These are phyloP conservation scores for Brachionus angularis DNA, from an alignment of 1,140 invertebrate species.

Conservation along the genomic window DNA sequence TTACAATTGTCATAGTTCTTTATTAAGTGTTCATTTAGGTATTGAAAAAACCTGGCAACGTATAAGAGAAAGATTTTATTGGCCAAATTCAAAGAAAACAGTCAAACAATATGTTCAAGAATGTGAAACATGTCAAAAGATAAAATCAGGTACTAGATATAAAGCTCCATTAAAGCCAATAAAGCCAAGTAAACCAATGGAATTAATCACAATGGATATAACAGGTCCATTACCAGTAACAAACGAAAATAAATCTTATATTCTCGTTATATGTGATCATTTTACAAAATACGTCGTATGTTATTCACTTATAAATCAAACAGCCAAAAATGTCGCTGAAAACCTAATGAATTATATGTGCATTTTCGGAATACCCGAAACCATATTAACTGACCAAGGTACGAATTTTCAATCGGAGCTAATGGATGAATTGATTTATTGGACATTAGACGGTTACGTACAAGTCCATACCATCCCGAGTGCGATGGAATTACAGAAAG, in stretches of 20 bases:
- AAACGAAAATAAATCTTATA: conserved; percentile 48
- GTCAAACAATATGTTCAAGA: neutral
- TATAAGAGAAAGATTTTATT: no score
- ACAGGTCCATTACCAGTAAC: conserved; percentile 45
- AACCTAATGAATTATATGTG: no score
- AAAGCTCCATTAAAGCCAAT: neutral
- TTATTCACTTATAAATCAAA: conserved; percentile 53
- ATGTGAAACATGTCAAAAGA: conserved; percentile 18
- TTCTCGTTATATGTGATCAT: conserved; percentile 51
- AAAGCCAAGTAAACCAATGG: neutral
- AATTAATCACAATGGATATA: conserved; percentile 45
- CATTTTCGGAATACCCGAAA: no score
- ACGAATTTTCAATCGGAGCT: no score
- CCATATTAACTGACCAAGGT: no score
- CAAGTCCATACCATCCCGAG: no score
- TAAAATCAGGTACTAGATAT: neutral
- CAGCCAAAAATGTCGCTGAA: no score
- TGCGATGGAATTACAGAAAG: no score
- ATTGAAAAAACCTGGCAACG: neutral
- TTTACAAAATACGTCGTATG: conserved; percentile 57
- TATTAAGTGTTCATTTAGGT: neutral
- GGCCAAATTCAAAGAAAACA: neutral
- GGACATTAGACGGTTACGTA: no score
- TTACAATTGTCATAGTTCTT: neutral
- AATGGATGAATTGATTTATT: no score